Percentiles rank a stretch among this genome's conserved stretches.
Evolutionary conservation across 2,113 vertebrate species (phyloP).

Genomic region (Microcebus jonahi): DNA sequence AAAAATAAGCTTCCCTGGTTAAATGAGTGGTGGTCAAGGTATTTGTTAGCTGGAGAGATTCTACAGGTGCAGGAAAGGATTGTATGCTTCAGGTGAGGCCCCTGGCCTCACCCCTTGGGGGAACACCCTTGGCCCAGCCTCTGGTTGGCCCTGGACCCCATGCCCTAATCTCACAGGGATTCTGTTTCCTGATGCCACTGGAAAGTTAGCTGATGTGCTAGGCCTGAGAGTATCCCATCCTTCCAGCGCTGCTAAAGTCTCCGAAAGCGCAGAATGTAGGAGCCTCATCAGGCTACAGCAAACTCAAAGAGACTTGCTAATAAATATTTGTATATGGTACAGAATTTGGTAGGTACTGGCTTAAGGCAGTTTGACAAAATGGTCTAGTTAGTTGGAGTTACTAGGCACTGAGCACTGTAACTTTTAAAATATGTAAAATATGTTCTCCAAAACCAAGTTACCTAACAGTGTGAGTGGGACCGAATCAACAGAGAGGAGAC

Average conservation of each 20-base stretch:
- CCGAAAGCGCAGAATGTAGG: background rate
- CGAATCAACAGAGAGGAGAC: background rate
- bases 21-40: background rate
- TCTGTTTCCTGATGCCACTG: background rate
- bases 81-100: rapidly evolving
- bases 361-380: background rate
- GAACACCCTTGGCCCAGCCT: background rate
- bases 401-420: background rate
- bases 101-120: rapidly evolving
- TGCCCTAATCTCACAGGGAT: rapidly evolving
- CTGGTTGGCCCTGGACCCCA: background rate
- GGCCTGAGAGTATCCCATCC: background rate
- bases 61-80: background rate
- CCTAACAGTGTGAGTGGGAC: background rate
- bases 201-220: no score
- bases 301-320: background rate
- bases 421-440: background rate
- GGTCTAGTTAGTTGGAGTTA: background rate
- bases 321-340: background rate
- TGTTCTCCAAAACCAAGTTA: background rate
- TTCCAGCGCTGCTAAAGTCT: rapidly evolving
- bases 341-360: background rate
- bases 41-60: background rate
- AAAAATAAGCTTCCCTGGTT: background rate
- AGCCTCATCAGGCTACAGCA: background rate